Percentiles rank a stretch among this genome's conserved stretches.
These are phyloP conservation scores for Trichogramma dendrolimi DNA, from an alignment of 2,888 invertebrate species.

Conservation along the genomic window DNA sequence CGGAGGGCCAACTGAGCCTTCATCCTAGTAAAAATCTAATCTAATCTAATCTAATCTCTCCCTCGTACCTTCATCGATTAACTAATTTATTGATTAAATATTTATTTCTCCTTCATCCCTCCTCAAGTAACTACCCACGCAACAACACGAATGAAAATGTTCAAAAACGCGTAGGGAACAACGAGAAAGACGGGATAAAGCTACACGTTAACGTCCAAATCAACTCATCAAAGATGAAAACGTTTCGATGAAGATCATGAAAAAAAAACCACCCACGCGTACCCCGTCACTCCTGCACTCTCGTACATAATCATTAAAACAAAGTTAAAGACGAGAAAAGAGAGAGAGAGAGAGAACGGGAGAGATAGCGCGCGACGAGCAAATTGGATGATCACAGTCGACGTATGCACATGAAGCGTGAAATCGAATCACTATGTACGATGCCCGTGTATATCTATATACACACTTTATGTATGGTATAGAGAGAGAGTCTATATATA, in stretches of 20 bases:
- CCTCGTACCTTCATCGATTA: too few species aligned
- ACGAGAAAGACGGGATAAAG: background rate
- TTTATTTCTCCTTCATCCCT: too few species aligned
- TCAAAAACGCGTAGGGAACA: background rate
- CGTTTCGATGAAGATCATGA: background rate
- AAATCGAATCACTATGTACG: slow-evolving; percentile 9
- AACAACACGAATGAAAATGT: too few species aligned
- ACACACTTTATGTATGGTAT: too few species aligned
- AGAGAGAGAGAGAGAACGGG: slow-evolving; percentile 15
- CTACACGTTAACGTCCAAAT: slow-evolving; percentile 19
- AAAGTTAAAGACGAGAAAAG: background rate
- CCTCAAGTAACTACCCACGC: too few species aligned
- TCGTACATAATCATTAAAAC: slow-evolving; percentile 1
- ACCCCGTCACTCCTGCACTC: slow-evolving; percentile 13
- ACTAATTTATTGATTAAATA: too few species aligned
- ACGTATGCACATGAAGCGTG: background rate
- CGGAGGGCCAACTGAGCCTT: too few species aligned
- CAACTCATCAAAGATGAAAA: slow-evolving; percentile 34
- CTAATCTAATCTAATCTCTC: too few species aligned
- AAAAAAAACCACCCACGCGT: slow-evolving; percentile 24
- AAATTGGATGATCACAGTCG: slow-evolving; percentile 10
- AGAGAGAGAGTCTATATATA: background rate
- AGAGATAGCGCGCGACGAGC: slow-evolving; percentile 6
- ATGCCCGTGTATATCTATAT: too few species aligned
- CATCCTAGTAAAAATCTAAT: too few species aligned